Evolutionary conservation across 1,140 invertebrate species (phyloP), one percentile per base, ranked within the genome.

Genomic region (Teleopsis dalmanni): DNA sequence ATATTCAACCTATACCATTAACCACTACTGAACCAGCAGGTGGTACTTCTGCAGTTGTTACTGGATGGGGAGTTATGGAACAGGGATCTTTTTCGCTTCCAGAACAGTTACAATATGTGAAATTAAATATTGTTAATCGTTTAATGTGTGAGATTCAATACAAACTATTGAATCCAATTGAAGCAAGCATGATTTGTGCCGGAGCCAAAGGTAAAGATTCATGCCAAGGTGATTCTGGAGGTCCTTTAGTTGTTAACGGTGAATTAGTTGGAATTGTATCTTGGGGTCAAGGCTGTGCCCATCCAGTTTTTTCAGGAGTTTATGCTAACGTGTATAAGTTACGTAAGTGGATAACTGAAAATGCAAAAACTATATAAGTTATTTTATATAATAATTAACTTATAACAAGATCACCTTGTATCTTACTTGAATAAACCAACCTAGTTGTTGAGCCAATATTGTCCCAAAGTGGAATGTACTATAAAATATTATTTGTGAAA

Each of bases 181-280:
- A 16, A 22, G 38, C 9, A 57, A 59, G 13, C n/a, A n/a, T n/a
- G 62, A 61, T 76, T 7, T 76, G 75, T 46, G 73, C 73, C 0
- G 66, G 48, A 3, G 38, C 42, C 7, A 18, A 57, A 0, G 49
- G 22, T 2, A 51, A 51, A 4, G 61, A 70, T 54, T 40, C 64
- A 16, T 71, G 68, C 42, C 55, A 61, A 34, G 59, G 65, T 0
- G 77, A 78, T 50, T 72, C 75, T 4, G 76, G 76, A 23, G 74
- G 77, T 6, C 72, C 75, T n/a, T 52, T 77, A 46, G 59, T 74
- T 4, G 44, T 50, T 11, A 41, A 60, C 5, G 51, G 57, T 8
- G 40, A 37, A 2, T 46, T 73, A 23, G 62, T 70, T 25, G 83
- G 83, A 36, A 63, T 84, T 33, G 75, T 81, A 0, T 81, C 80